Conservation (phyloP, 2,113 vertebrate species). For the Myrmecophaga tridactyla region DNA sequence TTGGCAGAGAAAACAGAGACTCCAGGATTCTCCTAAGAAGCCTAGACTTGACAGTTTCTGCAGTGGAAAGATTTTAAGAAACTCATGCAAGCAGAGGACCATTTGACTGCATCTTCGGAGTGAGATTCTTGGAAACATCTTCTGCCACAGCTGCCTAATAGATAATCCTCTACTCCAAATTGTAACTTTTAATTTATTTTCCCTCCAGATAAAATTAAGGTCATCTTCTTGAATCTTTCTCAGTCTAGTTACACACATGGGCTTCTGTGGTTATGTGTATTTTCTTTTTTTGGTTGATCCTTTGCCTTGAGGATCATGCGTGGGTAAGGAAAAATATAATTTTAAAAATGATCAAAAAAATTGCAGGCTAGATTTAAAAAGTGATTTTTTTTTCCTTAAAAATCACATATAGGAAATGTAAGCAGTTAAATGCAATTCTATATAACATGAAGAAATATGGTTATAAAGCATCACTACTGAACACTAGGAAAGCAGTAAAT, state of each 20-base stretch:
- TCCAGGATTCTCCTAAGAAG: not conserved
- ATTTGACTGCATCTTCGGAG: not conserved
- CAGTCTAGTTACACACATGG: not conserved
- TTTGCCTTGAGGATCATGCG: not conserved
- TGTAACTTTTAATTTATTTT: not conserved
- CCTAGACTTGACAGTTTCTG: not conserved
- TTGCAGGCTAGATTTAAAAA: constrained; percentile 5
- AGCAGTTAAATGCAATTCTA: not conserved
- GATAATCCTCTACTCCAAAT: not conserved
- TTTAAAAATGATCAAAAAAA: not conserved
- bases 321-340: not conserved
- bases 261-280: not conserved
- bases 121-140: not conserved
- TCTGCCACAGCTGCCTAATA: not conserved
- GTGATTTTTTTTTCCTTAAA: not conserved
- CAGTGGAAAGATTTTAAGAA: not conserved
- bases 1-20: not conserved
- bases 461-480: not conserved
- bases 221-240: not conserved
- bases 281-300: not conserved
- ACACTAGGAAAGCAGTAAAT: not conserved
- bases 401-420: not conserved
- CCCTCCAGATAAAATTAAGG: constrained; percentile 15
- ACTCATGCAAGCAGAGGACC: not conserved
- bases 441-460: not conserved